Conservation (phyloP, 2,797 vertebrate species). For the Lophius americanus region DNA sequence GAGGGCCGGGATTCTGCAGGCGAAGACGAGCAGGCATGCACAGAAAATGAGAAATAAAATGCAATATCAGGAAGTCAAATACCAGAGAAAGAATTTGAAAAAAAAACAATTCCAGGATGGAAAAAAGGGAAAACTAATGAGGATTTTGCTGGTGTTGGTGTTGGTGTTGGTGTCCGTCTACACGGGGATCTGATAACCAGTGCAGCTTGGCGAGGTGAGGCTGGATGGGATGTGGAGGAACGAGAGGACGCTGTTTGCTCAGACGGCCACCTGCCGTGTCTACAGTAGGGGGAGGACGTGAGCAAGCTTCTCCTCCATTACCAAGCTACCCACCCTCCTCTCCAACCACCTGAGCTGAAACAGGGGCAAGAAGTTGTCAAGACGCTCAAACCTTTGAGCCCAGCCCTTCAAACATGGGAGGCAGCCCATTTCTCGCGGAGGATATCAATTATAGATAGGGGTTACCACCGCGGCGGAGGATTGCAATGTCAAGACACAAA, state of each 20-base stretch:
- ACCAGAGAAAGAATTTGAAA: slow-evolving; percentile 2
- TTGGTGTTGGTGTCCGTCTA: slow-evolving; percentile 9
- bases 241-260: slow-evolving; percentile 42
- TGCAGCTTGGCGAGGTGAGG: slow-evolving; percentile 31
- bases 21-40: slow-evolving; percentile 74
- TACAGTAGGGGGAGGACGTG: slow-evolving; percentile 64
- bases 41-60: slow-evolving; percentile 74
- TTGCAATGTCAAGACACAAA: slow-evolving; percentile 93
- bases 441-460: slow-evolving; percentile 99
- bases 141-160: slow-evolving; percentile 36
- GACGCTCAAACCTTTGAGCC: slow-evolving; percentile 96
- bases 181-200: slow-evolving; percentile 34
- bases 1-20: slow-evolving; percentile 73
- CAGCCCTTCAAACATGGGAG: slow-evolving; percentile 93
- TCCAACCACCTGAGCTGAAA: slow-evolving; percentile 70
- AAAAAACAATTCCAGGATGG: slow-evolving; percentile 50
- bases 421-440: slow-evolving; percentile 94
- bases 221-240: slow-evolving; percentile 24
- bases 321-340: slow-evolving; percentile 20
- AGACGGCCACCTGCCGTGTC: slow-evolving; percentile 64
- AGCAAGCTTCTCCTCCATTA: slow-evolving; percentile 59
- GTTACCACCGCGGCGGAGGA: slow-evolving; percentile 91
- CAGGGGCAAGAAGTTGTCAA: slow-evolving; percentile 95
- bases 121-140: slow-evolving; percentile 57
- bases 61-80: slow-evolving; percentile 61